Percentiles rank a stretch among this genome's conserved stretches.
Evolutionary conservation across 2,888 invertebrate species (phyloP).

Genomic region (Ormyrus rosae): DNA sequence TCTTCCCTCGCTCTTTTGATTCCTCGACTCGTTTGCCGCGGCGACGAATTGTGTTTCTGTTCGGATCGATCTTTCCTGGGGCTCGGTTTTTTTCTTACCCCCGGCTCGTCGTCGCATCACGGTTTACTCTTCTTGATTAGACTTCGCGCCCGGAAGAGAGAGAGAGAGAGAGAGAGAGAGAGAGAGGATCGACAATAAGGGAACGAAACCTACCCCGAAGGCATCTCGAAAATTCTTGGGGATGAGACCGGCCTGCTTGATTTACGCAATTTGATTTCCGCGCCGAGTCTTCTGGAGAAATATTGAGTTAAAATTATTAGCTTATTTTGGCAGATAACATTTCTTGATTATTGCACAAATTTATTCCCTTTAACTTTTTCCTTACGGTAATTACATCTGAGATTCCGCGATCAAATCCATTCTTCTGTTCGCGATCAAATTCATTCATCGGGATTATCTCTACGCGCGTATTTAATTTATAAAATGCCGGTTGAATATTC

Average conservation of each 20-base stretch:
- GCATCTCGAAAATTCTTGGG: slow-evolving; percentile 54
- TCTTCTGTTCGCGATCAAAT: not conserved
- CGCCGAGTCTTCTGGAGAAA: not conserved
- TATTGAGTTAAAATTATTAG: not conserved
- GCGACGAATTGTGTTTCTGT: slow-evolving; percentile 46
- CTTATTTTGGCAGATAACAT: not conserved
- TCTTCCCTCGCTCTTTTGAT: slow-evolving; percentile 41
- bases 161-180: slow-evolving; percentile 9
- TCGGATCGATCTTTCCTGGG: slow-evolving; percentile 34
- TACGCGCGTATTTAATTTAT: not conserved
- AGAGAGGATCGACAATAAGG: slow-evolving; percentile 41
- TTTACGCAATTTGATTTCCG: slow-evolving; percentile 19
- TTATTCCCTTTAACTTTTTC: too few relatives aligned
- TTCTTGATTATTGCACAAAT: not conserved
- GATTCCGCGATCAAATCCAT: not conserved
- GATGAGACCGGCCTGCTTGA: slow-evolving; percentile 14
- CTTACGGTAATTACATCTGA: not conserved
- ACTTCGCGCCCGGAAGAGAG: slow-evolving; percentile 61
- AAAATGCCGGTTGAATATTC: not conserved
- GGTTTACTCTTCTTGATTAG: slow-evolving; percentile 75
- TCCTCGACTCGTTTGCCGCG: slow-evolving; percentile 45
- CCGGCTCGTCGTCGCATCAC: slow-evolving; percentile 55
- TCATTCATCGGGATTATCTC: not conserved
- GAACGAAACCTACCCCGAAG: slow-evolving; percentile 58
- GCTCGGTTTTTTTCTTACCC: slow-evolving; percentile 43